A percentile compares a stretch with the other conserved stretches of the same genome.
Conservation (phyloP, 2,113 vertebrate species). For the Clarias magur region DNA sequence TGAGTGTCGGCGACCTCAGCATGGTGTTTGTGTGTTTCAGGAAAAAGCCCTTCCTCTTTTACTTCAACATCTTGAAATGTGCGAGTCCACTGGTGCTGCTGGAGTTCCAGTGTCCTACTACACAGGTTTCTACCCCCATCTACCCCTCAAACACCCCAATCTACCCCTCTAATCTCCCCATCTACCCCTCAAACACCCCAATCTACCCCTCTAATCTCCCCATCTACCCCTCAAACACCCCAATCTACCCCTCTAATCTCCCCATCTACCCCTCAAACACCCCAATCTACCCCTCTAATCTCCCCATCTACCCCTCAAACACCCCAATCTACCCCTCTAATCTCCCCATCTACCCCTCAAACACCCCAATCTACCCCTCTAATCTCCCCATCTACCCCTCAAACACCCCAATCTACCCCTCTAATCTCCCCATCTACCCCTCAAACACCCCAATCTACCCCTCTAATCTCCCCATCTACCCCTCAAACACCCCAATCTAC, state of each 20-base stretch:
- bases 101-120: slow-evolving; percentile 92
- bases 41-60: slow-evolving; percentile 87
- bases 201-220: neutral
- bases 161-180: neutral
- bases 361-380: neutral
- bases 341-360: neutral
- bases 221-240: neutral
- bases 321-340: neutral
- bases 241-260: neutral
- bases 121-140: slow-evolving; percentile 75
- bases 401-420: neutral
- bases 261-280: neutral
- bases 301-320: neutral
- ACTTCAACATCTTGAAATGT: slow-evolving; percentile 96
- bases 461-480: neutral
- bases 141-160: neutral
- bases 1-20: neutral
- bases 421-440: neutral
- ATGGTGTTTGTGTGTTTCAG: slow-evolving; percentile 61
- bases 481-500: too few species aligned
- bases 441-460: too few species aligned
- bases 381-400: neutral
- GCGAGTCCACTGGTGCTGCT: slow-evolving; percentile 89
- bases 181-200: neutral
- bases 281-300: neutral